Conservation (phyloP, 2,888 invertebrate genomes). For the Synanthedon tipuliformis region DNA sequence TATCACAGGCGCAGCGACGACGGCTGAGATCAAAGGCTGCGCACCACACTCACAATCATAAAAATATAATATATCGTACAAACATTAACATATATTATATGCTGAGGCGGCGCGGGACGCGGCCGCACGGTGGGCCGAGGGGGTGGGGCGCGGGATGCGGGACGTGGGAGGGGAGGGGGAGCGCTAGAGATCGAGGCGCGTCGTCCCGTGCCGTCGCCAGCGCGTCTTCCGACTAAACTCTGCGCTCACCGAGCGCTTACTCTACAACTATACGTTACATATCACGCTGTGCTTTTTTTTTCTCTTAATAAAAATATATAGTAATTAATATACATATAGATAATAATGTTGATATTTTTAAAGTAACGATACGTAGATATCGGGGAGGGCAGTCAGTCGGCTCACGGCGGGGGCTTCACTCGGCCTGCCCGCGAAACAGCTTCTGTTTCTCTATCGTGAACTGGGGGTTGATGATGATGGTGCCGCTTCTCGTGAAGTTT, state of each 20-base stretch:
- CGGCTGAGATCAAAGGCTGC: conserved; percentile 56
- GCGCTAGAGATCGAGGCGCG: conserved; percentile 33
- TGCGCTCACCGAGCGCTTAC: conserved; percentile 42
- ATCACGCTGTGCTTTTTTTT: conserved; percentile 70
- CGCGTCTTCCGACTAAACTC: conserved; percentile 19
- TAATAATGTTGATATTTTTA: conserved; percentile 69
- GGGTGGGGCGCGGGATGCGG: conserved; percentile 22
- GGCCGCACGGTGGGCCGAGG: conserved; percentile 41
- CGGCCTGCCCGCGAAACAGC: conserved; percentile 82
- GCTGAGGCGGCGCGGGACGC: conserved; percentile 40
- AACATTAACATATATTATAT: conserved; percentile 40
- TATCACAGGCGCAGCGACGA: conserved; percentile 62
- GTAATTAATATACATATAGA: conserved; percentile 55
- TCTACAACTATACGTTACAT: conserved; percentile 67
- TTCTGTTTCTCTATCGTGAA: conserved; percentile 93
- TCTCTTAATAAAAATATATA: conserved; percentile 68
- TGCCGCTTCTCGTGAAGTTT: conserved; percentile 87
- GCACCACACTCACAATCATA: conserved; percentile 36
- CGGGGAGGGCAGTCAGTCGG: conserved; percentile 66
- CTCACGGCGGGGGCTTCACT: conserved; percentile 53
- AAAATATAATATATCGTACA: conserved; percentile 34
- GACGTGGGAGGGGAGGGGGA: conserved; percentile 11
- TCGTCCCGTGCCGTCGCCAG: conserved; percentile 29
- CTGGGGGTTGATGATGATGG: conserved; percentile 89
- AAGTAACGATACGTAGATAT: conserved; percentile 67